Conservation (phyloP, 2,888 invertebrate species). For the Napeogenes sylphis region DNA sequence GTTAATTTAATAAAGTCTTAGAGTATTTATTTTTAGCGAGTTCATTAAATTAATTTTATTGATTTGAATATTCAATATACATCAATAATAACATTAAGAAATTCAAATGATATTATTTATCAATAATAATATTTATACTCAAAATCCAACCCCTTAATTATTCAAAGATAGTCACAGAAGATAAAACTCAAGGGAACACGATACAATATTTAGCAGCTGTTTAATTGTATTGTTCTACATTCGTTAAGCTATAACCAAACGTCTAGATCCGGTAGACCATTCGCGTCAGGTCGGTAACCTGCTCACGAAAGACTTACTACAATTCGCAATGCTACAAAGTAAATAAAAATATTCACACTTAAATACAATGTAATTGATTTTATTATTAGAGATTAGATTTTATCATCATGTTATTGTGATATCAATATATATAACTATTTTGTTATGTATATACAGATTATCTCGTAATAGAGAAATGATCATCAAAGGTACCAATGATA, state of each 20-base stretch:
- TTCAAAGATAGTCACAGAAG: background rate
- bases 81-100: no score
- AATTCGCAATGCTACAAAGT: constrained; percentile 15
- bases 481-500: no score
- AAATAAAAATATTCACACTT: constrained; percentile 27
- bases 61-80: no score
- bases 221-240: background rate
- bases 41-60: no score
- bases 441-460: no score
- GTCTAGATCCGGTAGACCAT: constrained; percentile 27
- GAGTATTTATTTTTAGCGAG: background rate
- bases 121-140: no score
- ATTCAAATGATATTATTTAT: no score
- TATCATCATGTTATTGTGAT: no score
- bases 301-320: constrained; percentile 21
- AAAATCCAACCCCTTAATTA: background rate
- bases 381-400: no score
- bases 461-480: no score
- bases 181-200: background rate
- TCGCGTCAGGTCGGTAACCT: constrained; percentile 29
- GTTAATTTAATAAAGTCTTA: constrained; percentile 4
- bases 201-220: background rate
- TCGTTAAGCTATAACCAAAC: no score
- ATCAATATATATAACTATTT: no score
- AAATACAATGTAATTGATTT: constrained; percentile 11